Conservation (phyloP, 1,140 invertebrate genomes). For the Heliconius melpomene region DNA sequence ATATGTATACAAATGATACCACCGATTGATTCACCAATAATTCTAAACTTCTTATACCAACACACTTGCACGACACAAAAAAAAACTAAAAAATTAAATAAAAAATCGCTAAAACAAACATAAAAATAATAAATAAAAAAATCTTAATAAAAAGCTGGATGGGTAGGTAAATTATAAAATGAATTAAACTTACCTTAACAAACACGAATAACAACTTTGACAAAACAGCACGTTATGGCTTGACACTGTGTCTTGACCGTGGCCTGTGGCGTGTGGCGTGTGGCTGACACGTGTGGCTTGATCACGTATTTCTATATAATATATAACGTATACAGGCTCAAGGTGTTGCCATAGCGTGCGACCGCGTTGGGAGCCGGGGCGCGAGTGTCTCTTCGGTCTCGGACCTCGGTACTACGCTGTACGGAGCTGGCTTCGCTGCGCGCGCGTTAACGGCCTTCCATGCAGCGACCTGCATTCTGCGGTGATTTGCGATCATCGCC, state of each 20-base stretch:
- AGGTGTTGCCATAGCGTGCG: slow-evolving; percentile 56
- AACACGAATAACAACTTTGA: neutral
- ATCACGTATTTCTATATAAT: slow-evolving; percentile 11
- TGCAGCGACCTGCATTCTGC: slow-evolving; percentile 53
- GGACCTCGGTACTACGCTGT: slow-evolving; percentile 17
- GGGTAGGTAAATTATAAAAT: neutral
- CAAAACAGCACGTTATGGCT: slow-evolving; percentile 25
- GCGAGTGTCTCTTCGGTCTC: slow-evolving; percentile 48
- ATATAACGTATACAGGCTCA: slow-evolving; percentile 29
- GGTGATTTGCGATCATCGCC: slow-evolving; percentile 53
- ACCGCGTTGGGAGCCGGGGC: slow-evolving; percentile 49
- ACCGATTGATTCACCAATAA: too few species aligned
- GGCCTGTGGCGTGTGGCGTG: slow-evolving; percentile 46
- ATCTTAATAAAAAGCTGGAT: neutral
- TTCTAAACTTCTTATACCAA: neutral
- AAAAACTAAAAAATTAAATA: too few species aligned
- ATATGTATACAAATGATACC: too few species aligned
- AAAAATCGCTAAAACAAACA: neutral
- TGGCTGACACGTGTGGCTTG: slow-evolving; percentile 39
- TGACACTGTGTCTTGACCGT: slow-evolving; percentile 39
- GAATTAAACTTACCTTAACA: neutral
- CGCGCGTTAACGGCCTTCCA: slow-evolving; percentile 52
- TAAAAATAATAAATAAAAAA: neutral
- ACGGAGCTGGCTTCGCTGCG: slow-evolving; percentile 24
- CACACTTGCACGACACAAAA: neutral